These are phyloP conservation scores for Microtus pennsylvanicus DNA, from an alignment of 2,113 vertebrate species.

Conservation along the genomic window DNA sequence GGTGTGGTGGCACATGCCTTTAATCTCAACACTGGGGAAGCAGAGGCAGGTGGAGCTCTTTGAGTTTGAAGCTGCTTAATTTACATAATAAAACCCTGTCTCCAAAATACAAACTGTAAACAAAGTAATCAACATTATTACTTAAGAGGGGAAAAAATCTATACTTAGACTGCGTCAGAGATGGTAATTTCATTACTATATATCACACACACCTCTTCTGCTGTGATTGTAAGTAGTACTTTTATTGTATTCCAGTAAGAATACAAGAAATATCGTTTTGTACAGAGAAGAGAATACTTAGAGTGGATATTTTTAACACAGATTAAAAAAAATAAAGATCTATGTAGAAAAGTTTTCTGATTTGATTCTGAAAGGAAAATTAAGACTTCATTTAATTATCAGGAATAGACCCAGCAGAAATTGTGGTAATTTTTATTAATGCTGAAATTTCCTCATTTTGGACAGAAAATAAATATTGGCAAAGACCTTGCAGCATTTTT, in stretches of 20 bases:
- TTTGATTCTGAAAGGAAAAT: no score
- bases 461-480: no score
- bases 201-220: not conserved
- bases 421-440: no score
- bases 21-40: not conserved
- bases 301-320: not conserved
- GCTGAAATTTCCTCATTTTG: no score
- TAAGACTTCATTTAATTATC: no score
- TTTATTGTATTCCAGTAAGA: not conserved
- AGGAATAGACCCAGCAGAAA: no score
- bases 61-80: not conserved
- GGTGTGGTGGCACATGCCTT: not conserved
- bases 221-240: not conserved
- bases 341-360: no score
- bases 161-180: not conserved
- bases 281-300: not conserved
- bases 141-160: slow-evolving; percentile 13
- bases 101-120: slow-evolving; percentile 12
- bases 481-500: no score
- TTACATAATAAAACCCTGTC: not conserved
- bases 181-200: not conserved
- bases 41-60: not conserved
- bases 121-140: not conserved
- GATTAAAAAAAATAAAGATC: not conserved
- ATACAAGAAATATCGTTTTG: not conserved